Evolutionary conservation across 1,140 invertebrate species (phyloP), one percentile per base, ranked within the genome.

Genomic region (Drosophila ogumai): DNA sequence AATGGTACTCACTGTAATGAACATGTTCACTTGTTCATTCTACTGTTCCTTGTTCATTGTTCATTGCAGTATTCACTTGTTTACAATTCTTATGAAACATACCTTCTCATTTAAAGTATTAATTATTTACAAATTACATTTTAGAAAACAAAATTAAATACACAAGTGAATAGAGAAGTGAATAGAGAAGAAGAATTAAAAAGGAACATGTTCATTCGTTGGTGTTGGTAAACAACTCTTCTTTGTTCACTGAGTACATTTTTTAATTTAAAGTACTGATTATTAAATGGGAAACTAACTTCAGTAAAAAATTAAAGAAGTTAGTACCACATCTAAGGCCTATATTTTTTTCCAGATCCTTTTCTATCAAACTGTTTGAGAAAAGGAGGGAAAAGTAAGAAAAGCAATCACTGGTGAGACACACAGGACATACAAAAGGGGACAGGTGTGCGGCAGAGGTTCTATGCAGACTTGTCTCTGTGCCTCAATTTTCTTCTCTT

Each of bases 381-480:
- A 22, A 64, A 58, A 12, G 2, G 10, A 34, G 3, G 10, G 8
- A 36, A 15, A 47, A 28, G 9, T 25, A 13, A 46, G 19, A n/a
- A 46, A 43, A 10, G 40, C n/a, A 43, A 36, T 36, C 32, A 36
- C 12, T 1, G n/a, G 32, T 34, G 28, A 28, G 46, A 49, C n/a
- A 17, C 7, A n/a, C 28, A 19, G 36, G 3, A 40, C 17, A 12
- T n/a, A 17, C 5, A 32, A 52, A 15, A 54, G 22, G 10, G 31
- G 57, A 22, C 57, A 59, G 57, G 57, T 59, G 57, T 49, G 41
- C 43, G 17, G n/a, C 57, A 41, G 38, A 28, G 54, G 54, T 28
- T 56, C 54, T 13, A 56, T 56, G 19, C 32, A 19, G 49, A 12
- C 25, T 28, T 31, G 25, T 31, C 25, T 49, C 46, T 49, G 46